Conservation (phyloP, 2,888 invertebrate genomes). For the Noctua janthina region DNA sequence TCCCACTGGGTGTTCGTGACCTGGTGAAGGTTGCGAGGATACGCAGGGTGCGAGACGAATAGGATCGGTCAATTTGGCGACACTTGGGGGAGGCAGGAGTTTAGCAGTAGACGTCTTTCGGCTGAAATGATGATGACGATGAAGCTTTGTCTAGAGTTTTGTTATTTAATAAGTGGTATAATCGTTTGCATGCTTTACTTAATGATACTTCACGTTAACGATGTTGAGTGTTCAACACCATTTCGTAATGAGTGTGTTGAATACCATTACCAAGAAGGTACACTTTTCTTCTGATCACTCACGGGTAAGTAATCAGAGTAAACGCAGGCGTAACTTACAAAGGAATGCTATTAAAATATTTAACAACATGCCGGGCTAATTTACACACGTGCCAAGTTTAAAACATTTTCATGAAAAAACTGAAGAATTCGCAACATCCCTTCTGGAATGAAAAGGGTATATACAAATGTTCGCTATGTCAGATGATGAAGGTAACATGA, state of each 20-base stretch:
- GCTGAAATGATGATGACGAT: no score
- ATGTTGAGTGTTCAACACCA: background rate
- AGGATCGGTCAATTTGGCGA: no score
- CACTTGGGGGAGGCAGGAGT: no score
- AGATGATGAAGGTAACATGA: slow-evolving; percentile 33
- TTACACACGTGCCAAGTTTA: slow-evolving; percentile 15
- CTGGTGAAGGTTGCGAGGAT: no score
- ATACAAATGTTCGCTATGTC: slow-evolving; percentile 12
- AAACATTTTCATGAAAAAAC: slow-evolving; percentile 28
- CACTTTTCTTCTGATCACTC: background rate
- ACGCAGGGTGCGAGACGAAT: no score
- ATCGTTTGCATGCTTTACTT: background rate
- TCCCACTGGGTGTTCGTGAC: no score
- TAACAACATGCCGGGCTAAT: slow-evolving; percentile 19
- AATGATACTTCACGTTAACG: background rate
- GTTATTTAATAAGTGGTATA: background rate
- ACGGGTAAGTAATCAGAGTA: background rate
- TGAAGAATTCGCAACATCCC: slow-evolving; percentile 18
- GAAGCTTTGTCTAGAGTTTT: background rate
- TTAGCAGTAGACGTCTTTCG: no score
- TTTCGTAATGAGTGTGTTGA: background rate
- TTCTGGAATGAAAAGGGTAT: slow-evolving; percentile 34
- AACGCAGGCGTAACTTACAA: slow-evolving; percentile 19
- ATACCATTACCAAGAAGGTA: background rate
- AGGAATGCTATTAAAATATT: slow-evolving; percentile 23